Base-by-base conservation (phyloP, 2,797 vertebrate genomes). In the Enoplosus armatus region DNA sequence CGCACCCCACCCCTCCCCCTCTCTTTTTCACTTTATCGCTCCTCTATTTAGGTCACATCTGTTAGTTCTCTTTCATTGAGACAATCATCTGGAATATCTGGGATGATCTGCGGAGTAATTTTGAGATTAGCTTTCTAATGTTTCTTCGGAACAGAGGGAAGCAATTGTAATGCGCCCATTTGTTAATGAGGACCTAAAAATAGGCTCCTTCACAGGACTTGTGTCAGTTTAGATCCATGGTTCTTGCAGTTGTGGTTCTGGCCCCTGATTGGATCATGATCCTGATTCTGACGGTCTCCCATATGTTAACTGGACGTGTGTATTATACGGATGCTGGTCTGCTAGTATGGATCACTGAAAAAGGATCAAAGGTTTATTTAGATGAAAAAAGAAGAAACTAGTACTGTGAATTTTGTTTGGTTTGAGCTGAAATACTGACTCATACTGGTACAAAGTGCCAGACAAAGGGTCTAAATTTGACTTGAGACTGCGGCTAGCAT, bases 51-150 rank as follows among this genome's bases (percentile, higher is more conserved):
- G 83, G 69, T 77, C 89, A 94, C 92, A 94, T 93, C 92, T 94
- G 92, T 87, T 84, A 80, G 85, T 84, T 88, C 71, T 87, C 88
- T 80, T 72, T 89, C 84, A 92, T 74, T 88, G 48, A 91, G 73
- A 87, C 75, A 92, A 93, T 93, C 89, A 93, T 87, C 75, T 72
- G 84, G 64, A 82, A 91, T 92, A 89, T 93, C 84, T 85, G 83
- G 79, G 84, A 84, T 87, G 86, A 94, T 93, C 82, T 93, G 79
- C 79, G n/a, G 82, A 64, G 90, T 79, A 72, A 94, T 94, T 95
- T 93, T 87, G 53, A 93, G 90, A 92, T 94, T 92, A 92, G 82
- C 72, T 85, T 85, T 90, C 82, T 94, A 89, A 92, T 86, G 86
- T 91, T 90, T 74, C 82, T 74, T 82, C 68, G 86, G 85, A 89